phyloP scores from a whole-genome alignment of 2,888 invertebrate species.

The Hymenopus coronatus region DNA sequence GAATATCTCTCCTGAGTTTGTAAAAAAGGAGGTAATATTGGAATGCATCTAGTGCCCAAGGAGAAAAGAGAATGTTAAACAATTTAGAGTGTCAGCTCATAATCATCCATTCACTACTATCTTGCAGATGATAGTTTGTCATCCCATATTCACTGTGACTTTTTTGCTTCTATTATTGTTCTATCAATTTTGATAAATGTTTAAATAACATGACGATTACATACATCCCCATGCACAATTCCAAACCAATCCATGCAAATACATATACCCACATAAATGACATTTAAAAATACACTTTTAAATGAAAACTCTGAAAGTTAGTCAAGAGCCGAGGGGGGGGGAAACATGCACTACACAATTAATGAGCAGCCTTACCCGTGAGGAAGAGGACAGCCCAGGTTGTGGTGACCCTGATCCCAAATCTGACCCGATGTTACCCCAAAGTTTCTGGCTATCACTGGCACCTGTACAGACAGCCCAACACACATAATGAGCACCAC shows the following conservation, averaged over 20 bases:
- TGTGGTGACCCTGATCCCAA: constrained; percentile 54
- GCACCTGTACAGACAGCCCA: constrained; percentile 45
- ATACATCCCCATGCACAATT: not conserved
- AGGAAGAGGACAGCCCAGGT: constrained; percentile 50
- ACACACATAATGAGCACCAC: not conserved
- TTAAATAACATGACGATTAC: not conserved
- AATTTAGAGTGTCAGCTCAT: no score
- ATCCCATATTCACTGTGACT: no score
- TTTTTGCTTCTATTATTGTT: no score
- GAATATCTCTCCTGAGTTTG: no score
- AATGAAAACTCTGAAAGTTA: not conserved
- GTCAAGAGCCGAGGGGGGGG: not conserved
- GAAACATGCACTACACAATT: not conserved
- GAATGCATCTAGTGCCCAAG: no score
- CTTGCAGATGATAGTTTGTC: no score
- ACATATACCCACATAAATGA: not conserved
- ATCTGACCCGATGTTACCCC: constrained; percentile 53
- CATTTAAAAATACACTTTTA: not conserved
- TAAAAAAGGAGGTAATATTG: no score
- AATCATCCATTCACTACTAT: no score
- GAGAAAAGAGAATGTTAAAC: no score
- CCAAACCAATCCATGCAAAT: not conserved
- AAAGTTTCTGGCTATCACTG: constrained; percentile 55
- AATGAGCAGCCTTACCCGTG: constrained; percentile 54
- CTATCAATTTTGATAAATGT: no score